Conservation (phyloP, 2,797 vertebrate genomes). For the Urocyon cinereoargenteus region DNA sequence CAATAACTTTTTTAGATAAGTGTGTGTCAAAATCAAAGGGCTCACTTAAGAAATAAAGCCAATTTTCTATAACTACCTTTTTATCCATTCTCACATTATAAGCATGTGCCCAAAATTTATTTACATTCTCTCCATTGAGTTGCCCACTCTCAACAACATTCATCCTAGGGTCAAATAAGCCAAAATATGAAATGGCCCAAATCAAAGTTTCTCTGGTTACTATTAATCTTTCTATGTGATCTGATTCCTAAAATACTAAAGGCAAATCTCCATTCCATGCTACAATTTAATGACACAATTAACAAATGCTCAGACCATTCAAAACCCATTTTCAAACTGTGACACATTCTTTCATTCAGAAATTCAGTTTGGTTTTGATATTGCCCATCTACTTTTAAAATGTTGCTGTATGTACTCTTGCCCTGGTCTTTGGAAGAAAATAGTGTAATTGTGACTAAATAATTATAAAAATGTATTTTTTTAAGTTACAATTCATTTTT, state of each 20-base stretch:
- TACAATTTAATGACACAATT: not conserved
- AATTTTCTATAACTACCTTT: not conserved
- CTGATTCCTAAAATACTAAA: slow-evolving; percentile 7
- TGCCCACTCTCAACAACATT: not conserved
- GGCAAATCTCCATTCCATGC: not conserved
- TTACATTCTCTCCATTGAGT: not conserved
- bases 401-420: not conserved
- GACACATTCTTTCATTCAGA: not conserved
- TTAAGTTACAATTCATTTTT: slow-evolving; percentile 47
- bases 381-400: not conserved
- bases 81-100: not conserved
- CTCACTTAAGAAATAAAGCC: not conserved
- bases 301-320: not conserved
- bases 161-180: not conserved
- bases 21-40: not conserved
- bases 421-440: not conserved
- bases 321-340: not conserved
- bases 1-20: slow-evolving; percentile 1
- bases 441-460: not conserved
- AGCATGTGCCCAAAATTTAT: not conserved
- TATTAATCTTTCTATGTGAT: not conserved
- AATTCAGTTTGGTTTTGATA: not conserved
- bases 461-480: not conserved
- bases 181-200: not conserved
- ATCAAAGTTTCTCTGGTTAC: not conserved